Base-by-base conservation (phyloP, 2,113 vertebrate genomes). In the Halcyon senegalensis region DNA sequence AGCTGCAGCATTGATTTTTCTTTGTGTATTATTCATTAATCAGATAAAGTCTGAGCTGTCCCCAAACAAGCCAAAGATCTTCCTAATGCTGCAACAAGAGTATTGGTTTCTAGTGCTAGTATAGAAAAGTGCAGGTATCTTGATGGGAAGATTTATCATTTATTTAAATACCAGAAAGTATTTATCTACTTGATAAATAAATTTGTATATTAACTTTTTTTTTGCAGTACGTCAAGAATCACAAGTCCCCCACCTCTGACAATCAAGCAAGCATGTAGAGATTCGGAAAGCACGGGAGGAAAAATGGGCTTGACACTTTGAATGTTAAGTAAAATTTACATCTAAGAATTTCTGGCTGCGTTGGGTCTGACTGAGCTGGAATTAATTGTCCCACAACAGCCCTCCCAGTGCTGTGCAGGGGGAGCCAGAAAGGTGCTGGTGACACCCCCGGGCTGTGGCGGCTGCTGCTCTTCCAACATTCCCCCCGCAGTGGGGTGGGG, bases 181-280 rank as follows among this genome's bases (percentile, higher is more conserved):
- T 68, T 77, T 86, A 12, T 21, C 33, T 73, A 39, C 33, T 21
- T 53, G 27, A 55, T 27, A 53, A 56, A 39, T 16, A 72, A 7
- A 66, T 35, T 2, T 16, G 10, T 24, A 1, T 35, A 18, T 72
- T 70, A 25, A 44, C 6, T 37, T 37, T 77, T 53, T 60, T 79
- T 53, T 51, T 59, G 28, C 94, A 99, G 99, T 98, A 98, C 69
- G 98, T 99, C 79, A 96, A 50, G n/a, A 84, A 73, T n/a, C 98
- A 98, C 97, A 98, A 90, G 96, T 73, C 98, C 7, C 7, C 81
- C 97, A 33, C 98, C 93, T 43, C 92, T 98, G 74, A 98, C 97
- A 6, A 5, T 97, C 78, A 97, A 98, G 76, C 93, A 98, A 4
- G 98, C 98, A 1, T 66, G 98, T 67, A 90, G 97, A 98, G 84